phyloP scores from a whole-genome alignment of 2,113 vertebrate species.

The Rattus norvegicus region GRCr8 NC_086022.1:62895501-62896000 shows the following conservation, averaged over 20 bases:
- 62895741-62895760: constrained; percentile 33
- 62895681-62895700: neutral
- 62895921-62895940: neutral
- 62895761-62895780: constrained; percentile 9
- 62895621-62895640: neutral
- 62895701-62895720: neutral
- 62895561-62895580: neutral
- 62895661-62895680: constrained; percentile 34
- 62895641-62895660: neutral
- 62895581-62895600: constrained; percentile 20
- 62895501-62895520: neutral
- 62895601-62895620: constrained; percentile 27
- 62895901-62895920: constrained; percentile 8
- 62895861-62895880: neutral
- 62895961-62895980: neutral
- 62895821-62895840: neutral
- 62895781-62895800: constrained; percentile 47
- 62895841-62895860: neutral
- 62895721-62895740: constrained; percentile 12
- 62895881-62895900: constrained; percentile 5
- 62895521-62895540: neutral
- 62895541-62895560: constrained; percentile 32
- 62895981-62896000: neutral
- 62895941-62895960: neutral
- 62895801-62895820: neutral